Conservation (phyloP, 2,888 invertebrate genomes). For the Tyria jacobaeae region DNA sequence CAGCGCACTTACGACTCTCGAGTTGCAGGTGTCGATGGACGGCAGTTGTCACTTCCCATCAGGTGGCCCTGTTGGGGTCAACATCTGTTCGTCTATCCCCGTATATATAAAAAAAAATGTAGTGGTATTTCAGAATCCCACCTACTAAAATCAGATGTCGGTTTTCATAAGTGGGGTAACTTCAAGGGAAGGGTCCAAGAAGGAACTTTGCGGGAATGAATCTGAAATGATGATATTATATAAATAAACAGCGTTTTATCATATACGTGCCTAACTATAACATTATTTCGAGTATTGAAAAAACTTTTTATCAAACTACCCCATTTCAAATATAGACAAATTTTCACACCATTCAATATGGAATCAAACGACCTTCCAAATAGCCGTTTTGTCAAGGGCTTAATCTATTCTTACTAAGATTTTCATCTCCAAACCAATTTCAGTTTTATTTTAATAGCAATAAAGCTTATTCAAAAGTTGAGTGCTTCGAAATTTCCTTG, state of each 20-base stretch:
- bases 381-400: slow-evolving; percentile 52
- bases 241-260: not conserved
- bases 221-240: too few relatives aligned
- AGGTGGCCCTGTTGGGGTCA: too few relatives aligned
- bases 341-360: slow-evolving; percentile 53
- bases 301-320: slow-evolving; percentile 32
- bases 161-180: too few relatives aligned
- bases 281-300: slow-evolving; percentile 25
- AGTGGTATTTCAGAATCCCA: too few relatives aligned
- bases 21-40: too few relatives aligned
- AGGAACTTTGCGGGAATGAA: too few relatives aligned
- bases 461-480: not conserved
- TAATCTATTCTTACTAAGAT: slow-evolving; percentile 27
- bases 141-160: too few relatives aligned
- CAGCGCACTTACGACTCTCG: too few relatives aligned
- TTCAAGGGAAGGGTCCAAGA: too few relatives aligned
- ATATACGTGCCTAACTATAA: slow-evolving; percentile 1
- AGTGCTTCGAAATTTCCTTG: not conserved
- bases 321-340: slow-evolving; percentile 55
- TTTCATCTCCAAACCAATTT: slow-evolving; percentile 6
- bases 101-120: too few relatives aligned
- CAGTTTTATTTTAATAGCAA: not conserved
- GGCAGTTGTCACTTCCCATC: too few relatives aligned
- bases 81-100: too few relatives aligned
- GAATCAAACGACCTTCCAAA: slow-evolving; percentile 61